Conservation (phyloP, 2,797 vertebrate genomes). For the Sebastes alutus region DNA sequence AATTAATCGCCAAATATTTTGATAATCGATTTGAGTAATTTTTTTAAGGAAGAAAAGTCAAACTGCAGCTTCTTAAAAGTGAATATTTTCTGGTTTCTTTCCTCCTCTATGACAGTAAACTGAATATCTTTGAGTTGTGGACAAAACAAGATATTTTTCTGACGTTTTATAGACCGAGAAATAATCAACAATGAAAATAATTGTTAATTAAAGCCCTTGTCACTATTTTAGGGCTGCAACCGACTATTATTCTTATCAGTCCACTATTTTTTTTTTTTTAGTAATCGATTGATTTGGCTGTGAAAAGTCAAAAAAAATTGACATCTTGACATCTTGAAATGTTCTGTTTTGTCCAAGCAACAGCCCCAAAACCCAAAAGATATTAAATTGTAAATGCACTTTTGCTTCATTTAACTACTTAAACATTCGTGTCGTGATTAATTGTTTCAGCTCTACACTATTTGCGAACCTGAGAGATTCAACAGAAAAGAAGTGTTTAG, state of each 20-base stretch:
- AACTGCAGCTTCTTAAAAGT: no score
- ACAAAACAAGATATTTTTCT: no score
- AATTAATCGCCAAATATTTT: no score
- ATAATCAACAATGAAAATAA: no score
- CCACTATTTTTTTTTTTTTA: not conserved
- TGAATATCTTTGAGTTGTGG: no score
- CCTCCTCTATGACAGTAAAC: no score
- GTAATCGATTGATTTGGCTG: not conserved
- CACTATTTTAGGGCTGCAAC: not conserved
- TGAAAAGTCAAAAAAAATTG: not conserved
- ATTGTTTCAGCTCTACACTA: not conserved
- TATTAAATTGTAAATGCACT: not conserved
- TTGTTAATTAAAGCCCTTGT: no score
- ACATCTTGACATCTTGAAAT: not conserved
- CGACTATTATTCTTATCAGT: not conserved
- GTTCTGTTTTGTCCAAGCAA: not conserved
- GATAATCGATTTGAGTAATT: no score
- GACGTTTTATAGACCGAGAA: no score
- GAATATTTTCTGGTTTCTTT: no score
- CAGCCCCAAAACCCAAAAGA: not conserved
- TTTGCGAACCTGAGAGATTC: not conserved
- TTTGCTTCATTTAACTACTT: not conserved
- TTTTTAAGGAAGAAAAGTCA: no score
- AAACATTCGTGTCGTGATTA: not conserved
- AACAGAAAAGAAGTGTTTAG: not conserved